These are phyloP conservation scores for Synanthedon formicaeformis DNA, from an alignment of 2,888 invertebrate species.

Conservation along the genomic window DNA sequence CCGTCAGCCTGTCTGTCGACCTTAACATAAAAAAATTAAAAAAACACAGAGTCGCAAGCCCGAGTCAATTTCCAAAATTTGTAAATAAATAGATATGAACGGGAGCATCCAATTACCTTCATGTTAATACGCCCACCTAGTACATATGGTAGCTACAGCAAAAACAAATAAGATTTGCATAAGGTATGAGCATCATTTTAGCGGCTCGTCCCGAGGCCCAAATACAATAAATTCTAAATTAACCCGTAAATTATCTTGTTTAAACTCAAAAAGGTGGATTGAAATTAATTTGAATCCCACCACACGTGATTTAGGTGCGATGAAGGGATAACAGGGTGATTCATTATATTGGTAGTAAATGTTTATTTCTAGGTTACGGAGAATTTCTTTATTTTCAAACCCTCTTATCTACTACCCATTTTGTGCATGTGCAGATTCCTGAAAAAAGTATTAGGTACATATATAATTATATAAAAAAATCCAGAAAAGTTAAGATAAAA, in stretches of 20 bases:
- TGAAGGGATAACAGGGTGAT: slow-evolving; percentile 5
- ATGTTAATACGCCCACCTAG: neutral
- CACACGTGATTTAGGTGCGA: slow-evolving; percentile 26
- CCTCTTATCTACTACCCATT: no score
- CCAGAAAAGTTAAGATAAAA: no score
- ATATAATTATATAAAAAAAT: no score
- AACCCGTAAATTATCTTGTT: slow-evolving; percentile 42
- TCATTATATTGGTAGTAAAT: neutral
- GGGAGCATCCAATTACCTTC: neutral
- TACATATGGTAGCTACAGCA: neutral
- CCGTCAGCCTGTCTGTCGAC: no score
- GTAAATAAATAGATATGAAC: no score
- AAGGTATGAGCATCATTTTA: slow-evolving; percentile 12
- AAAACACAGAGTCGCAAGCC: no score
- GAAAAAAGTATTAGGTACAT: no score
- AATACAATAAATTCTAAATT: slow-evolving; percentile 40
- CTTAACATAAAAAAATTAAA: no score
- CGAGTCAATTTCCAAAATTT: no score
- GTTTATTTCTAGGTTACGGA: neutral
- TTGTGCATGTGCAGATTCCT: no score
- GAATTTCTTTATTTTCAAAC: no score
- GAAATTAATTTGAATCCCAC: slow-evolving; percentile 35
- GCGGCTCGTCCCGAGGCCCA: slow-evolving; percentile 12
- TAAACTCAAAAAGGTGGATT: slow-evolving; percentile 37
- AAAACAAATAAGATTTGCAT: neutral